phyloP scores from a whole-genome alignment of 2,113 vertebrate species.

The Gorsachius goisagi region DNA sequence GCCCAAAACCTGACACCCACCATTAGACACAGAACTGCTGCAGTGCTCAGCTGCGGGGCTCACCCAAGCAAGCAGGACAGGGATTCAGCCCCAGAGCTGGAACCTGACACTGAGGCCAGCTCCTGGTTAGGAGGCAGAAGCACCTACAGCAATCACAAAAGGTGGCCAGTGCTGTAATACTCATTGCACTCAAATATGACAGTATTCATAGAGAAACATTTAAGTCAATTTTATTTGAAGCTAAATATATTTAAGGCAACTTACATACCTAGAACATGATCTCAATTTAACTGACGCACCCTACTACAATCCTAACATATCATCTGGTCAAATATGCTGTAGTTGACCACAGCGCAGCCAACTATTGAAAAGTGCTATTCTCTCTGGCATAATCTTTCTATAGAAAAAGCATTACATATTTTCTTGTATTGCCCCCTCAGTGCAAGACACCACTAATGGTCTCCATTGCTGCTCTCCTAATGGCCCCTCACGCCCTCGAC shows the following conservation, averaged over 20 bases:
- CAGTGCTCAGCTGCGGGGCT: neutral
- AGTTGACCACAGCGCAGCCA: conserved; percentile 1
- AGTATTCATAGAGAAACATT: conserved; percentile 67
- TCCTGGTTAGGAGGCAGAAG: neutral
- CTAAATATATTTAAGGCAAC: conserved; percentile 77
- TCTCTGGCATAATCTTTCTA: neutral
- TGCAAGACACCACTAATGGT: conserved; percentile 20
- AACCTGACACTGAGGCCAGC: neutral
- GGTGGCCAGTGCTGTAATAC: neutral
- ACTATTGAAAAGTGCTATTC: conserved; percentile 48
- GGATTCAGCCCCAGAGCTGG: neutral
- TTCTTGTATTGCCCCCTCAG: conserved; percentile 15
- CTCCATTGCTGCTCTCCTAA: conserved; percentile 3
- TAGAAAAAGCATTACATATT: conserved; percentile 2
- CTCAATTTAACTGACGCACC: conserved; percentile 67
- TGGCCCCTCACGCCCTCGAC: neutral
- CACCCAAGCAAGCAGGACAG: neutral
- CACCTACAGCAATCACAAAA: neutral
- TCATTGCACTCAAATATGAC: conserved; percentile 49
- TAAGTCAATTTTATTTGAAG: conserved; percentile 73
- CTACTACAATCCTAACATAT: conserved; percentile 53
- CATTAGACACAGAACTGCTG: accelerated
- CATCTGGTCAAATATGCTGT: conserved; percentile 12
- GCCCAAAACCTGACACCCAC: no score
- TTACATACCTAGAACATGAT: conserved; percentile 72